A percentile compares a stretch with the other conserved stretches of the same genome.
phyloP scores from a whole-genome alignment of 1,140 invertebrate genomes.

The Papilio helenus region DNA sequence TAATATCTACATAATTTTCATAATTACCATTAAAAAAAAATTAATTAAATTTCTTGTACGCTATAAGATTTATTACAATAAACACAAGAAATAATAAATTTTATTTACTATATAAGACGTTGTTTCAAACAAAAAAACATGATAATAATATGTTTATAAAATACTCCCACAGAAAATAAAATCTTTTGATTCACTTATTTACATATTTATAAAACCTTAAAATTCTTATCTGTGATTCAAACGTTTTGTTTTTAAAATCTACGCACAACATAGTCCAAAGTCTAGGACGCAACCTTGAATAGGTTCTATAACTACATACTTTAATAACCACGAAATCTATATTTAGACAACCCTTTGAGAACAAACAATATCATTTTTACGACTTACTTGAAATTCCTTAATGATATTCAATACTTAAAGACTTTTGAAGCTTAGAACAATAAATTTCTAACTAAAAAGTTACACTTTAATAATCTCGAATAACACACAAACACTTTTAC shows the following conservation, averaged over 20 bases:
- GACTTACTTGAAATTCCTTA: constrained; percentile 33
- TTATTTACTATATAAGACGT: not conserved
- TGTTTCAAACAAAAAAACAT: not conserved
- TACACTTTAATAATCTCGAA: constrained; percentile 20
- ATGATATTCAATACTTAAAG: constrained; percentile 2
- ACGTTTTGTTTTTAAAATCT: constrained; percentile 30
- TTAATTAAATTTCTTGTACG: no score
- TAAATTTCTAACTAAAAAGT: constrained; percentile 33
- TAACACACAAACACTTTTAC: not conserved
- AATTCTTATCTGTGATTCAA: not conserved
- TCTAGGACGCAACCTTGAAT: constrained; percentile 48
- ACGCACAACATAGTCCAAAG: constrained; percentile 45
- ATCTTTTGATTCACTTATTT: not conserved
- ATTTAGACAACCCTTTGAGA: constrained; percentile 31
- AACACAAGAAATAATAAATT: not conserved
- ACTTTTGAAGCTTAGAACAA: constrained; percentile 23
- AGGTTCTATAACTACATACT: constrained; percentile 33
- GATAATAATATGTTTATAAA: not conserved
- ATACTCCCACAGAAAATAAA: not conserved
- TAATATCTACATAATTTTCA: not conserved
- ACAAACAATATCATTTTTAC: constrained; percentile 37
- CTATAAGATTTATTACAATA: no score
- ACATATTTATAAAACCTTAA: not conserved
- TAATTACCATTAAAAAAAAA: not conserved
- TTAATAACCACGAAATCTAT: constrained; percentile 34